Base-by-base conservation (phyloP, 2,797 vertebrate genomes). In the Falco columbarius region DNA sequence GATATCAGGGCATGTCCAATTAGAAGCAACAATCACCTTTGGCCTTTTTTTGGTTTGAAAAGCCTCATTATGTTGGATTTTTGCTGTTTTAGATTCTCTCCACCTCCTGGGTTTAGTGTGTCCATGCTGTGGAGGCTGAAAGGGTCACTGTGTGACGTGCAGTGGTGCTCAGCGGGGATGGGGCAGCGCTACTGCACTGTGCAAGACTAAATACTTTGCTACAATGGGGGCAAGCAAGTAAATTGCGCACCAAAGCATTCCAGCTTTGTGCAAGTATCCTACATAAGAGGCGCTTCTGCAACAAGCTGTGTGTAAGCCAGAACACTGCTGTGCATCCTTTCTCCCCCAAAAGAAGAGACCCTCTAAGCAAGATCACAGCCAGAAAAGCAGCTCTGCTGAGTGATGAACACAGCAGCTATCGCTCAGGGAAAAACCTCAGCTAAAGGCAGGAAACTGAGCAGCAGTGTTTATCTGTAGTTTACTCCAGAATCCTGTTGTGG, bases 401-500 rank as follows among this genome's bases (percentile, higher is more conserved):
- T 7, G 72, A 47, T 58, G 76, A 81, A 38, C 14, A 23, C 11
- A 12, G 42, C 1, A 2, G 85, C 38, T 73, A 36, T 2, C 9
- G 22, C 90, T 63, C 47, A 4, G 52, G 18, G 72, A 29, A 51
- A n/a, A 80, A 27, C 13, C 80, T 66, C 79, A n/a, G 2, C 38
- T 20, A 6, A 73, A 36, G 82, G 75, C 90, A 96, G 92, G 95
- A 71, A 56, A 47, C 56, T 32, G 65, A 81, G 90, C 38, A 92
- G 56, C 67, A 68, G 46, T 32, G 61, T 6, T 86, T 52, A 5
- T n/a, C 72, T 4, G 47, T 34, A 88, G 75, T 36, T 88, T 73
- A 44, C 81, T 88, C 61, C 76, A 59, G 49, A 47, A 92, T 79
- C 80, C 96, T 89, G 80, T 19, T 86, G 94, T 90, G 86, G 90